Percentiles rank a stretch among this genome's conserved stretches.
Conservation (phyloP, 2,113 vertebrate genomes). For the Illadopsis cleaveri region DNA sequence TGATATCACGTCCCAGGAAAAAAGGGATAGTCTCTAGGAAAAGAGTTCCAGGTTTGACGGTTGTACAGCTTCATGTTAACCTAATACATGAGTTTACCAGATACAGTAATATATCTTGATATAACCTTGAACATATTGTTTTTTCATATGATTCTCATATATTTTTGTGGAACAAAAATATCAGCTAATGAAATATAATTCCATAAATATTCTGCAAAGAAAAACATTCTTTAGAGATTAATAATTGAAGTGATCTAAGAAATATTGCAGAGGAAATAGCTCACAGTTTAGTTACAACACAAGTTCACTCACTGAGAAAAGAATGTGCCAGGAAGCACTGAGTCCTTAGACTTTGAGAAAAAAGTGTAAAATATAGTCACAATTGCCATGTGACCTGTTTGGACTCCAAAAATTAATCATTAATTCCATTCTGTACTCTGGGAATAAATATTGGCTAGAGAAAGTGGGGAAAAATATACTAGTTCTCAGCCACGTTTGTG, state of each 20-base stretch:
- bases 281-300: not conserved
- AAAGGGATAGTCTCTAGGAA: not conserved
- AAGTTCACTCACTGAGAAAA: not conserved
- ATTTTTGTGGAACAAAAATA: not conserved
- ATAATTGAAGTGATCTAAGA: not conserved
- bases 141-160: not conserved
- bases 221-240: not conserved
- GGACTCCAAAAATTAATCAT: not conserved
- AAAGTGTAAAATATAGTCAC: not conserved
- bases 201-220: not conserved
- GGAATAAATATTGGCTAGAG: not conserved
- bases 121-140: not conserved
- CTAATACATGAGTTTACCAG: not conserved
- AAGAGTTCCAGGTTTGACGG: not conserved
- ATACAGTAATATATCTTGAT: not conserved
- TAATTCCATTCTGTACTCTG: not conserved
- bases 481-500: not conserved
- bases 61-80: not conserved
- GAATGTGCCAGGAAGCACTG: not conserved
- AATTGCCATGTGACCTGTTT: not conserved
- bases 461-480: rapidly evolving
- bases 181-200: not conserved
- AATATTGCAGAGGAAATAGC: not conserved
- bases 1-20: not conserved
- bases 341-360: not conserved